phyloP scores from a whole-genome alignment of 2,888 invertebrate genomes.

The Lydus trimaculatus region DNA sequence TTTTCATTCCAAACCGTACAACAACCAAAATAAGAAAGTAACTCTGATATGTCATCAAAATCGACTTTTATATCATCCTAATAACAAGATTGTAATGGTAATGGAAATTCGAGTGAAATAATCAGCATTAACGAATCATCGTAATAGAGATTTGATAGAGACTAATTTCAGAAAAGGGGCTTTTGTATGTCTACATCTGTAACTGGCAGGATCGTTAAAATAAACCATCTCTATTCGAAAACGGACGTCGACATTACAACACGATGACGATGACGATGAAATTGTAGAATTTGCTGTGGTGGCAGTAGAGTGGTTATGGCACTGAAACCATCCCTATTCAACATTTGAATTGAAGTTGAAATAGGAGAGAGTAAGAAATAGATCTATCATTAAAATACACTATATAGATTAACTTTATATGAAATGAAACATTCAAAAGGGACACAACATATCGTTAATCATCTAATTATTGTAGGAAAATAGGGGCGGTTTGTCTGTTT shows the following conservation, averaged over 20 bases:
- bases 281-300: not conserved
- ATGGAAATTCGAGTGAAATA: slow-evolving; percentile 40
- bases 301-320: not conserved
- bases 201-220: slow-evolving; percentile 48
- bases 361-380: not conserved
- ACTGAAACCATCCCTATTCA: not conserved
- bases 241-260: not conserved
- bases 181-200: slow-evolving; percentile 43
- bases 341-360: not conserved
- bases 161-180: slow-evolving; percentile 41
- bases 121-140: slow-evolving; percentile 42
- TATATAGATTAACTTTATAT: not conserved
- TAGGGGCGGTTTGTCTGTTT: not conserved
- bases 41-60: not conserved
- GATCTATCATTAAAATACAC: not conserved
- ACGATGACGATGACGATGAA: not conserved
- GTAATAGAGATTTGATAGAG: slow-evolving; percentile 43
- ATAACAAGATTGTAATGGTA: not conserved
- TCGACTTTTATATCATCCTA: not conserved
- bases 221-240: slow-evolving; percentile 22
- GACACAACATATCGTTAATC: not conserved
- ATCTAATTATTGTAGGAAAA: not conserved
- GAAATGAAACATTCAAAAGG: not conserved
- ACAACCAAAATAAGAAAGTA: not conserved
- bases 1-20: slow-evolving; percentile 59